phyloP scores from a whole-genome alignment of 2,113 vertebrate genomes.

The Pseudorhombus dupliciocellatus region DNA sequence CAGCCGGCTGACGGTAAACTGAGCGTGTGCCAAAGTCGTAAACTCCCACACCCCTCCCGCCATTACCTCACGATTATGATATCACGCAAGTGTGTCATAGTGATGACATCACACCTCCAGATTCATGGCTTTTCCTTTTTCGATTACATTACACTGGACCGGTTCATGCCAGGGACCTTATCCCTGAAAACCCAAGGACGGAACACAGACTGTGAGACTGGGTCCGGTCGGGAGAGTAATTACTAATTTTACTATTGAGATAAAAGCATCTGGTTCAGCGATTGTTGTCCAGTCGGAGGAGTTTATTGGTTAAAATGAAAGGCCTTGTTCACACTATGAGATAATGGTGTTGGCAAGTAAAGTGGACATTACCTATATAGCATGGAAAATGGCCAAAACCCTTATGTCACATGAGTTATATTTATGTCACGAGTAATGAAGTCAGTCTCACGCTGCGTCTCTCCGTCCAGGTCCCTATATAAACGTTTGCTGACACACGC shows the following conservation, averaged over 20 bases:
- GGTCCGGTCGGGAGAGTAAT: slow-evolving; percentile 58
- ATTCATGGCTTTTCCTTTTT: slow-evolving; percentile 64
- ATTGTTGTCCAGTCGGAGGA: slow-evolving; percentile 32
- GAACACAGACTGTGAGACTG: slow-evolving; percentile 41
- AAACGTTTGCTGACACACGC: slow-evolving; percentile 65
- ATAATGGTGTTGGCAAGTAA: slow-evolving; percentile 49
- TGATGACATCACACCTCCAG: slow-evolving; percentile 75
- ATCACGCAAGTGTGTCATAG: slow-evolving; percentile 76
- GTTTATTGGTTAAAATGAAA: slow-evolving; percentile 26
- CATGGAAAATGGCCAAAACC: slow-evolving; percentile 53
- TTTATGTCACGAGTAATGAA: slow-evolving; percentile 58
- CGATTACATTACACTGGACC: slow-evolving; percentile 62
- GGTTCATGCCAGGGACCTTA: slow-evolving; percentile 54
- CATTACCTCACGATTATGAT: slow-evolving; percentile 81
- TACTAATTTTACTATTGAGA: slow-evolving; percentile 53
- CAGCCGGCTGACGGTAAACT: slow-evolving; percentile 69
- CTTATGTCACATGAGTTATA: slow-evolving; percentile 14
- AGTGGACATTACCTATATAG: slow-evolving; percentile 48
- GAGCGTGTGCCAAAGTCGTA: slow-evolving; percentile 77
- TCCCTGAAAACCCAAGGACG: slow-evolving; percentile 70
- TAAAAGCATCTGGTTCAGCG: slow-evolving; percentile 44
- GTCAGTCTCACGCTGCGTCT: slow-evolving; percentile 41
- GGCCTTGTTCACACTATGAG: slow-evolving; percentile 37
- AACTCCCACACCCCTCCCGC: slow-evolving; percentile 71
- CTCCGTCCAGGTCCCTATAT: slow-evolving; percentile 30